A percentile compares a stretch with the other conserved stretches of the same genome.
phyloP scores from a whole-genome alignment of 2,888 invertebrate genomes.

The Neoaliturus tenellus region DNA sequence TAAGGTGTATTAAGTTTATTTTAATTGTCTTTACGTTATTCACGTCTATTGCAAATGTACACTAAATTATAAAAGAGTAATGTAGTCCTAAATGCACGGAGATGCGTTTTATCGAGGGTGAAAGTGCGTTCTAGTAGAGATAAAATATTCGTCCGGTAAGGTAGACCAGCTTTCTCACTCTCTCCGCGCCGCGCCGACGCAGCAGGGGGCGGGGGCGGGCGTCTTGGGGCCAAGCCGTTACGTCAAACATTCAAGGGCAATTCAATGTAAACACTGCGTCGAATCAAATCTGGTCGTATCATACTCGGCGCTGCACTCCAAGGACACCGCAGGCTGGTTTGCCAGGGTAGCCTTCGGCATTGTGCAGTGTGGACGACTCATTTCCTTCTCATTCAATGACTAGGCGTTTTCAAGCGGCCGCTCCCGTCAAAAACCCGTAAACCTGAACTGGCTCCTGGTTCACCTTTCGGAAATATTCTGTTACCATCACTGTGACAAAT shows the following conservation, averaged over 20 bases:
- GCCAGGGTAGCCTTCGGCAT: background rate
- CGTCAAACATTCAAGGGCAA: background rate
- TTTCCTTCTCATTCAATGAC: background rate
- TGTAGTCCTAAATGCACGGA: too few species aligned
- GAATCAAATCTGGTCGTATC: background rate
- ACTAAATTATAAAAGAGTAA: too few species aligned
- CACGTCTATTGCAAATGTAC: too few species aligned
- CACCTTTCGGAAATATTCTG: background rate
- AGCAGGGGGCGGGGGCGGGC: background rate
- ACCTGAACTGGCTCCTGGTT: too few species aligned
- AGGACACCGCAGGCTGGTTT: background rate
- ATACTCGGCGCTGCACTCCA: background rate
- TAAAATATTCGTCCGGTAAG: background rate
- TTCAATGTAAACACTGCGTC: conserved; percentile 16
- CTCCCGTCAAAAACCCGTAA: background rate
- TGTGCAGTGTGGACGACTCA: background rate
- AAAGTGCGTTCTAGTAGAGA: background rate
- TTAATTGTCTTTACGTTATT: too few species aligned
- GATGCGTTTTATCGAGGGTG: too few species aligned
- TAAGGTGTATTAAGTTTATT: too few species aligned
- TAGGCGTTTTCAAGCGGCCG: background rate
- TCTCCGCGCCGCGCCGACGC: background rate
- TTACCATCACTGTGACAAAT: background rate
- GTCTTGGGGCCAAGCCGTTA: background rate
- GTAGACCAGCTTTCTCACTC: background rate